Evolutionary conservation across 2,113 vertebrate genomes (phyloP), one percentile per base, ranked within the genome.

Genomic region (Amazona vittata): DNA sequence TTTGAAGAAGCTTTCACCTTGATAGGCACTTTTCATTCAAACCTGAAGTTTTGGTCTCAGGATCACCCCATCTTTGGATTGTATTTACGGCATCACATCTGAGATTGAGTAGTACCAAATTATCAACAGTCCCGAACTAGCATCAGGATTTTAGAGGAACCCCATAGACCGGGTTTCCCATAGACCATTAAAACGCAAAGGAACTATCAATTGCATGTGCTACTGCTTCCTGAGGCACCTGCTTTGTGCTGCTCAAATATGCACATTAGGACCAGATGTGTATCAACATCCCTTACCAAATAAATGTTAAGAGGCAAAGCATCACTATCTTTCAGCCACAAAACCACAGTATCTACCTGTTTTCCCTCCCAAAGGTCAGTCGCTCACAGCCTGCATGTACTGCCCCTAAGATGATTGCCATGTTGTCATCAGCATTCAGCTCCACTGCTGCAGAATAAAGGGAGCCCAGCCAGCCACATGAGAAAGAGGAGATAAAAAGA

Each of bases 391-490:
- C 64, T 79, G 81, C 75, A 24, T 82, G 89, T 62, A 43, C 74
- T 92, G 87, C 73, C 95, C 94, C 94, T 89, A 90, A 92, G 91
- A 77, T 29, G 90, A 94, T 82, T 83, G 88, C 71, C 78, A 74
- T 44, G 3, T n/a, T 95, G 90, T 97, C 97, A 98, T 98, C 97
- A 98, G 97, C 97, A 98, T 98, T 98, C 97, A 96, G 93, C 95
- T 91, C 93, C 86, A 93, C 25, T 4, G 85, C 65, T 12, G 18
- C 31, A 82, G 93, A 95, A 97, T 90, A 96, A 97, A 98, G 90
- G 53, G 46, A 88, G 39, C 88, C 75, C 88, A 95, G 96, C 89
- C 93, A 85, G 96, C 57, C 94, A 95, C 97, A 97, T 65, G 83
- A 95, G 96, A 98, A 97, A 96, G 89, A 91, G 82, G 87, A 97